phyloP scores from a whole-genome alignment of 35 echinoderm and acorn worm species.

The Heliocidaris erythrogramma region DNA sequence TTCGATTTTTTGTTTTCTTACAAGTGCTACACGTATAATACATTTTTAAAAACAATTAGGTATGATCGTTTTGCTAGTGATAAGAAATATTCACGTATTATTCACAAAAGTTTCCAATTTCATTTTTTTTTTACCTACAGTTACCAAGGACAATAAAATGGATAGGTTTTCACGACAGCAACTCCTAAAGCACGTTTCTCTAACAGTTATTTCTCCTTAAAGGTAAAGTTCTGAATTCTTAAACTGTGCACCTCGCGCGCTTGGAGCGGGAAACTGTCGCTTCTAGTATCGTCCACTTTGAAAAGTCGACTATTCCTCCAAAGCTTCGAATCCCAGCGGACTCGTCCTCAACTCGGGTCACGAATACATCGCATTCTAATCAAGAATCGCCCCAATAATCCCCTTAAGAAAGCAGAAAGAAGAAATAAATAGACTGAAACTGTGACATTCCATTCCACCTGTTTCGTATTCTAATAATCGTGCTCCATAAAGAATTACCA shows the following conservation, averaged over 20 bases:
- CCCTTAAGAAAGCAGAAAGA: background rate
- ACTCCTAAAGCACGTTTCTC: background rate
- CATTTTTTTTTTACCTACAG: too few species aligned
- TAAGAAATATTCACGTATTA: background rate
- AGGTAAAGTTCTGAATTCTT: background rate
- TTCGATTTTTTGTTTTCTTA: too few species aligned
- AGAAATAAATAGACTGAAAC: slow-evolving; percentile 25
- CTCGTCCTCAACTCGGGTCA: slow-evolving; percentile 22
- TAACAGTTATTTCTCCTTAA: background rate
- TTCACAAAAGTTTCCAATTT: background rate
- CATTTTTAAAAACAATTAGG: too few species aligned
- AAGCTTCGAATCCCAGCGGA: background rate
- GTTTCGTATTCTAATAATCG: slow-evolving; percentile 3
- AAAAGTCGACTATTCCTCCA: background rate
- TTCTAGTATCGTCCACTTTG: background rate
- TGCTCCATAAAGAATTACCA: background rate
- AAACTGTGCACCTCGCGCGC: background rate
- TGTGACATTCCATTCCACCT: slow-evolving; percentile 33
- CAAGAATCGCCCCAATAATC: background rate
- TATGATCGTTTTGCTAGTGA: too few species aligned
- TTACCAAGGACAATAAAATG: background rate
- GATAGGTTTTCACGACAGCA: background rate
- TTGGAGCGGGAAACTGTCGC: background rate
- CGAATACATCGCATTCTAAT: background rate
- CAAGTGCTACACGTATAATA: too few species aligned